These are phyloP conservation scores for Acinonyx jubatus DNA, from an alignment of 2,113 vertebrate genomes.

Conservation along the genomic window DNA sequence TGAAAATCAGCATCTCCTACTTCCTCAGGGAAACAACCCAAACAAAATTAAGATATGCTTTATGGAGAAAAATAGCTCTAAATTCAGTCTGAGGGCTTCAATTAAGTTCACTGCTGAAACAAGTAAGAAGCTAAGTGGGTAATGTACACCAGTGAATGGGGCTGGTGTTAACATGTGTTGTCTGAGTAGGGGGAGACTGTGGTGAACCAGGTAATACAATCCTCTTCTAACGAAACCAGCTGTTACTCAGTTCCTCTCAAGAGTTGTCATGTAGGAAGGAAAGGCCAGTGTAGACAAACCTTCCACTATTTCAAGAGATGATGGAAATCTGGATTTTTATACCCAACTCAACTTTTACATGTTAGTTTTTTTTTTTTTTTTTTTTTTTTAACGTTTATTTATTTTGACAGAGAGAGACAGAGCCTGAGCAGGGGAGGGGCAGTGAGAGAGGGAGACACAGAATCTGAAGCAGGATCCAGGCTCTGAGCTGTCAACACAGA, in stretches of 20 bases:
- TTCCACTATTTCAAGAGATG: neutral
- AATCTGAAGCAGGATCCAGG: too few relatives aligned
- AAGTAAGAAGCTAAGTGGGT: neutral
- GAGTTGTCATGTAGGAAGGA: neutral
- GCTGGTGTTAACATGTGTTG: neutral
- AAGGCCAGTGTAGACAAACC: neutral
- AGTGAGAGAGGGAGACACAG: too few relatives aligned
- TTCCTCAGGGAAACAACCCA: neutral
- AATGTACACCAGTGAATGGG: neutral
- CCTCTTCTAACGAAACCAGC: neutral
- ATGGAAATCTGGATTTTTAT: neutral
- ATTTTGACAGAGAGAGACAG: too few relatives aligned
- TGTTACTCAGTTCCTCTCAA: neutral
- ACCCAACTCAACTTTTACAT: neutral
- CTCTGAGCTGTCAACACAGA: too few relatives aligned
- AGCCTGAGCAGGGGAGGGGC: too few relatives aligned
- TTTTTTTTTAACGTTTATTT: too few relatives aligned
- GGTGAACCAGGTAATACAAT: too few relatives aligned
- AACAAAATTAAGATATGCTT: neutral
- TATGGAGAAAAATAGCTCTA: neutral
- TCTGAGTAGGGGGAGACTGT: rapidly evolving
- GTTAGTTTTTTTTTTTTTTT: neutral
- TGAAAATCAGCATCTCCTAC: neutral
- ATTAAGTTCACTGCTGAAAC: neutral
- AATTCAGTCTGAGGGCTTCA: neutral